Conservation (phyloP, 2,888 invertebrate genomes). For the Drosophila ustulata region DNA sequence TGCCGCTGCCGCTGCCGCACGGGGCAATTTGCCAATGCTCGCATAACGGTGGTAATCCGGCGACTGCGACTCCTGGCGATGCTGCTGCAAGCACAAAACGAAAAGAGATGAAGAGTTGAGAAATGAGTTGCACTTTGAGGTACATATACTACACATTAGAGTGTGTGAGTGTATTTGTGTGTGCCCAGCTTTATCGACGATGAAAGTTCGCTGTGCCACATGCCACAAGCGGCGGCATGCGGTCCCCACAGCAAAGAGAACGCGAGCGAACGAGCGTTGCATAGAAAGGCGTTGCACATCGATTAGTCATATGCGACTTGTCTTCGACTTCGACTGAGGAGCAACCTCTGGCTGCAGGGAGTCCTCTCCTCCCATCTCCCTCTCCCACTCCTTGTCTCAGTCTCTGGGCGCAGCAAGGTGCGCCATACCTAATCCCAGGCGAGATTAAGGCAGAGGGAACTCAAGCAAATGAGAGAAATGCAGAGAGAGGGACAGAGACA, state of each 20-base stretch:
- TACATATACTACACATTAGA: background rate
- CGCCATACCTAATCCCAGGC: conserved; percentile 4
- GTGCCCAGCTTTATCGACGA: conserved; percentile 74
- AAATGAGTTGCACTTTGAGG: conserved; percentile 25
- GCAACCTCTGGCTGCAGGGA: conserved; percentile 31
- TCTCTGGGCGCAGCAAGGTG: conserved; percentile 1
- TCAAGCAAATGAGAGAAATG: background rate
- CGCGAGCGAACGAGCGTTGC: conserved; percentile 21
- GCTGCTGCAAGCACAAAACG: conserved; percentile 70
- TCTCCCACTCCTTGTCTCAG: background rate
- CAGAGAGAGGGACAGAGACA: background rate
- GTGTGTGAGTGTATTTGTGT: conserved; percentile 6
- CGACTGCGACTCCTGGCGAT: conserved; percentile 84
- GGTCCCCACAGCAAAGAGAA: conserved; percentile 40
- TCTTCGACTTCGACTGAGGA: background rate
- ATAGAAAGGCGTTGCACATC: conserved; percentile 73
- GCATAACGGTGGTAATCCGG: conserved; percentile 84
- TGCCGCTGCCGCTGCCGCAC: conserved; percentile 48
- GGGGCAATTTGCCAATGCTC: conserved; percentile 83
- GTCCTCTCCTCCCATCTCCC: conserved; percentile 1
- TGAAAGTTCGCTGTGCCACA: conserved; percentile 73
- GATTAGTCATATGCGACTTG: conserved; percentile 72
- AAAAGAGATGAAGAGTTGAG: conserved; percentile 15
- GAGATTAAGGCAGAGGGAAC: background rate
- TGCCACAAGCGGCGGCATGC: conserved; percentile 34